Conservation (phyloP, 2,888 invertebrate genomes). For the Leptodirus hochenwartii region DNA sequence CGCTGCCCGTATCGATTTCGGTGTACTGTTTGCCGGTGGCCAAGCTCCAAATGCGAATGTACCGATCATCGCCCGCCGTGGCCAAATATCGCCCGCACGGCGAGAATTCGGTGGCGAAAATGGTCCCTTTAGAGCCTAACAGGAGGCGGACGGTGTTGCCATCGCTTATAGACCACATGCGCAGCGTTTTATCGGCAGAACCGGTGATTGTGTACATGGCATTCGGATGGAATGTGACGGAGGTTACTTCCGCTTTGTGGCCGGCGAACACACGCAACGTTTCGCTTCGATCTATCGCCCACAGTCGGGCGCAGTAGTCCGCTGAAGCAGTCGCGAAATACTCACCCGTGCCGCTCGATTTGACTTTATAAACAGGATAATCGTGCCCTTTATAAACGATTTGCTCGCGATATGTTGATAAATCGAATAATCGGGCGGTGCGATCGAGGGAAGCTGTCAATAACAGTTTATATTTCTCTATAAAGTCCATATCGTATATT, state of each 20-base stretch:
- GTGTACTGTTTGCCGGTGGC: constrained; percentile 40
- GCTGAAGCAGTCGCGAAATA: constrained; percentile 65
- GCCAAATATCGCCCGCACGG: constrained; percentile 71
- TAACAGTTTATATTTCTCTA: constrained; percentile 17
- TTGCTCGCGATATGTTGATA: constrained; percentile 17
- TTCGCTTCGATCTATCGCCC: constrained; percentile 55
- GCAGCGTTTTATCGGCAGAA: constrained; percentile 73
- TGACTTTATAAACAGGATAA: constrained; percentile 80
- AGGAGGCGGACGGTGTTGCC: constrained; percentile 67
- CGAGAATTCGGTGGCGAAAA: constrained; percentile 66
- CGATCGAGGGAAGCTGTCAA: constrained; percentile 22
- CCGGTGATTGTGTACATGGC: constrained; percentile 79
- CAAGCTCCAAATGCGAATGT: constrained; percentile 56
- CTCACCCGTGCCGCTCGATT: constrained; percentile 44
- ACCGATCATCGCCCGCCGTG: constrained; percentile 61
- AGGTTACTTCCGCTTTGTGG: constrained; percentile 74
- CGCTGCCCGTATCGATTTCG: constrained; percentile 45
- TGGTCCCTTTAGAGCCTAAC: constrained; percentile 54
- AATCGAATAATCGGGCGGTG: constrained; percentile 21
- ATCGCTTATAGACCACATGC: constrained; percentile 74
- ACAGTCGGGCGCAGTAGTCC: constrained; percentile 64
- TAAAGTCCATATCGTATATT: constrained; percentile 21
- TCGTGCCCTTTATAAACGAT: constrained; percentile 52
- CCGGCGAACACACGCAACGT: constrained; percentile 74
- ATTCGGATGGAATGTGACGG: constrained; percentile 85